These are phyloP conservation scores for Aurelia aurita DNA, from an alignment of 30 jellyfish, hydroid and myxozoan species.

Conservation along the genomic window DNA sequence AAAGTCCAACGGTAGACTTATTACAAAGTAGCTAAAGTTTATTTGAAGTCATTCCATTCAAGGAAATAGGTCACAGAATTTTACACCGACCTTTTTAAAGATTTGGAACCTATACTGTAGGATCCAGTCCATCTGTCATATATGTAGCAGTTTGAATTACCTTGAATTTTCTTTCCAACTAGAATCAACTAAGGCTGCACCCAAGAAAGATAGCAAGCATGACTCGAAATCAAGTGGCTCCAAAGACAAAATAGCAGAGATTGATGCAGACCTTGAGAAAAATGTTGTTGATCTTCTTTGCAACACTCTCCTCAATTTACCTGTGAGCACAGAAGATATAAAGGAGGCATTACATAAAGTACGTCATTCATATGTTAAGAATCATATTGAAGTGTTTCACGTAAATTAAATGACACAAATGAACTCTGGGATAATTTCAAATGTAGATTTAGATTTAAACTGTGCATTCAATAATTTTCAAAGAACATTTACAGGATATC, in stretches of 20 bases:
- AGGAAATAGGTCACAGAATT: no score
- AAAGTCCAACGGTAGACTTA: no score
- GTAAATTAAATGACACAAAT: background rate
- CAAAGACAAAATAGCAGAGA: conserved; percentile 23
- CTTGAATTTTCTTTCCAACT: background rate
- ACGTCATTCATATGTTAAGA: background rate
- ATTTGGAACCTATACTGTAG: no score
- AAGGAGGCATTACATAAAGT: conserved; percentile 60
- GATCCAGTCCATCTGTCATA: no score
- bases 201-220: conserved; percentile 9
- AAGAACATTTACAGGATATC: no score
- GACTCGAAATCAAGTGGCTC: background rate
- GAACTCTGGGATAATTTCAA: no score
- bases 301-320: conserved; percentile 60
- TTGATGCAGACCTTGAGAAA: conserved; percentile 67
- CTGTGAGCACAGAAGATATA: conserved; percentile 68
- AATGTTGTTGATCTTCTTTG: conserved; percentile 67
- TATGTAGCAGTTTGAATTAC: background rate
- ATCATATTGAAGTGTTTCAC: background rate
- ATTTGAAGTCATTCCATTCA: no score
- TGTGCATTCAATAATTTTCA: no score
- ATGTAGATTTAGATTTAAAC: no score
- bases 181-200: conserved; percentile 11
- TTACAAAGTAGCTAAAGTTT: no score
- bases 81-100: no score